A percentile compares a stretch with the other conserved stretches of the same genome.
Conservation (phyloP, 2,888 invertebrate species). For the Cetonia aurata region DNA sequence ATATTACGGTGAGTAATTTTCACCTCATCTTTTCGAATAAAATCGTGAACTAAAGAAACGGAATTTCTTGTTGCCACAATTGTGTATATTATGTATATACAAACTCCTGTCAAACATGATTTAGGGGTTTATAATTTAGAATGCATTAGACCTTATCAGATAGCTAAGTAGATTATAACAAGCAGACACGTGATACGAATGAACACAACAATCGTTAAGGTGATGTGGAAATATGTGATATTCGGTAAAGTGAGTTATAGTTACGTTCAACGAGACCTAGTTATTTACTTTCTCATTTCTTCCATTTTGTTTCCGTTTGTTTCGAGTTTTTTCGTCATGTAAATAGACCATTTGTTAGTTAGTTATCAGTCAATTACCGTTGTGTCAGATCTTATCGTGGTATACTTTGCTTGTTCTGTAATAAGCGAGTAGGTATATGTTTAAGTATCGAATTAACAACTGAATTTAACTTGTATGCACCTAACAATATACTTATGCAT, state of each 20-base stretch:
- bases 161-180: constrained; percentile 16
- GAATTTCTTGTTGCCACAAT: too few relatives aligned
- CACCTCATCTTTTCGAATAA: too few relatives aligned
- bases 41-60: too few relatives aligned
- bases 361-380: constrained; percentile 60
- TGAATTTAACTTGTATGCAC: constrained; percentile 11
- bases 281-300: constrained; percentile 25
- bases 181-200: constrained; percentile 1
- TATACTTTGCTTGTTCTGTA: constrained; percentile 22
- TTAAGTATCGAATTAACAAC: constrained; percentile 17
- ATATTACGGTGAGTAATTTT: too few relatives aligned
- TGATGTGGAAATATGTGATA: constrained; percentile 10
- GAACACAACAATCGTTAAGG: background rate
- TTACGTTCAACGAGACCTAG: constrained; percentile 6
- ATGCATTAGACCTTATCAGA: constrained; percentile 12
- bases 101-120: background rate
- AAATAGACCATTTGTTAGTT: constrained; percentile 62
- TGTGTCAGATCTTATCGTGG: constrained; percentile 49
- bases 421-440: background rate
- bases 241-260: constrained; percentile 13
- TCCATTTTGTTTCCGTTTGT: constrained; percentile 12
- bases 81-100: too few relatives aligned
- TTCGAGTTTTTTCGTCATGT: constrained; percentile 59
- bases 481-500: too few relatives aligned
- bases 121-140: background rate